Base-by-base conservation (phyloP, 2,888 invertebrate genomes). In the Smittia sp. region DNA sequence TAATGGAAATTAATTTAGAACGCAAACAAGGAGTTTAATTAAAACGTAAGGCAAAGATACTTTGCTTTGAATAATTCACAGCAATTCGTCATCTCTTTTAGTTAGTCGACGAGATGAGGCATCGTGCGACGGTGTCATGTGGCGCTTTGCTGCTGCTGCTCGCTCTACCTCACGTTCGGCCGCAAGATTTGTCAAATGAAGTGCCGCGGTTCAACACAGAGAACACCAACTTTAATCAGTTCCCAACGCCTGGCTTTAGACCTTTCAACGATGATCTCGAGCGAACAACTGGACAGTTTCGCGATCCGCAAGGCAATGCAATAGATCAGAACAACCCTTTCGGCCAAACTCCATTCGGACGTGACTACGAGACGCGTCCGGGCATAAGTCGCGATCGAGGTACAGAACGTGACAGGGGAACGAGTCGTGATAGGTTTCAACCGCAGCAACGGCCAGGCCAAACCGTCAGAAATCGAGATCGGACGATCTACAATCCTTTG, bases 1-100 rank as follows among this genome's bases (percentile, higher is more conserved):
- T 72, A 25, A 72, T 58, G 72, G 54, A 72, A 69, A 69, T 69
- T 72, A 72, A 72, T 72, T 72, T 62, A 1, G 27, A 65, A 65
- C 27, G 9, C 52, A 54, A 69, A 32, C 27, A 62, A 58, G 38
- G 38, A 58, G 25, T 72, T 72, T 72, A 72, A 72, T 70, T 72
- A 72, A 70, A 70, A 70, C 25, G 69, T 70, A 70, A 72, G 72
- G 54, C 15, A 15, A 9, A 6, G 18, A 25, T 3, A 13, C 18
- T 58, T 58, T 13, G 58, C n/a, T 15, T 2, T 46, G 46, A 11
- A 38, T 67, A 3, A 22, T 38, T 38, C 20, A 67, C 18, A 22
- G 2, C 41, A 68, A n/a, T 58, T 18, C 13, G 7, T 58, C 32
- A 4, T 63, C 15, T 13, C 13, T 63, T 63, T 22, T 63, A 25